phyloP scores from a whole-genome alignment of 1,140 invertebrate species.

The Argopecten irradians region DNA sequence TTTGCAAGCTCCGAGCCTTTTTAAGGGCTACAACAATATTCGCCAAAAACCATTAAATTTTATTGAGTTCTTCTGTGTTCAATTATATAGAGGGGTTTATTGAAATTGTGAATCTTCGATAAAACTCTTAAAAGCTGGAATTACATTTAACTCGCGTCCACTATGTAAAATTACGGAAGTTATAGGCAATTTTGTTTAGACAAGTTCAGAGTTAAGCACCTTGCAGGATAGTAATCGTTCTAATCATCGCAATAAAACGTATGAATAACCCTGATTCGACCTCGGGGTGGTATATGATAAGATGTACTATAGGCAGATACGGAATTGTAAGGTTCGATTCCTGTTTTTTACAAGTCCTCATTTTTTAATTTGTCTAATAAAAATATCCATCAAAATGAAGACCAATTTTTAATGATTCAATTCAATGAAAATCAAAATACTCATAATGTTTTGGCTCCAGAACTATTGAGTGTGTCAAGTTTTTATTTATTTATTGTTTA shows the following conservation, averaged over 20 bases:
- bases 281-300: background rate
- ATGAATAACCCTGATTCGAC: background rate
- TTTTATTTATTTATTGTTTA: too few relatives aligned
- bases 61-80: conserved; percentile 7
- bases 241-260: background rate
- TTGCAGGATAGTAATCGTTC: background rate
- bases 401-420: background rate
- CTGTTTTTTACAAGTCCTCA: background rate
- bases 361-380: background rate
- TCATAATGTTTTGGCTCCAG: background rate
- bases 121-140: background rate
- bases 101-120: background rate
- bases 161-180: background rate
- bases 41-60: background rate
- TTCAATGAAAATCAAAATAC: background rate
- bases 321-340: background rate
- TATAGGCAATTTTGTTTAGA: background rate
- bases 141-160: background rate
- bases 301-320: background rate
- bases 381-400: background rate
- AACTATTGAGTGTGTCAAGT: too few relatives aligned
- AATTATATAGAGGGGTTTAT: background rate
- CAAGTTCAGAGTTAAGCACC: background rate
- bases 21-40: background rate
- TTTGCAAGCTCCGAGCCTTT: background rate